Conservation (phyloP, 2,888 invertebrate species). For the Ophioninae sp. region DNA sequence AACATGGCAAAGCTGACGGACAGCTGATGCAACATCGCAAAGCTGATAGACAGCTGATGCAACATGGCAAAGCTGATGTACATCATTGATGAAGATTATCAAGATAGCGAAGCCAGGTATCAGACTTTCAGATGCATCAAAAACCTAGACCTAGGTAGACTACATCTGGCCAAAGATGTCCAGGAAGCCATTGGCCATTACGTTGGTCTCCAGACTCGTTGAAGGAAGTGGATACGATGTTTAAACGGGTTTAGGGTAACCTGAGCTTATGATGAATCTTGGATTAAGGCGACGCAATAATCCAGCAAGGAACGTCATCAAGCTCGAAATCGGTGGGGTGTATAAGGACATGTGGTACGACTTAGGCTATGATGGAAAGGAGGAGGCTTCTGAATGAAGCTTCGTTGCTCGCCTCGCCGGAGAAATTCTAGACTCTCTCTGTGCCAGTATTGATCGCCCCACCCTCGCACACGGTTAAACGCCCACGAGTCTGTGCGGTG, state of each 20-base stretch:
- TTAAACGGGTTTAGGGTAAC: background rate
- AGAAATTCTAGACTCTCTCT: slow-evolving; percentile 37
- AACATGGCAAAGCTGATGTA: too few relatives aligned
- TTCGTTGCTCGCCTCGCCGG: slow-evolving; percentile 46
- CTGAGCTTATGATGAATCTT: background rate
- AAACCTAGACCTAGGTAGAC: too few relatives aligned
- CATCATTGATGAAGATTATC: background rate
- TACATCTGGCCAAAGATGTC: background rate
- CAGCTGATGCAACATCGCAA: too few relatives aligned
- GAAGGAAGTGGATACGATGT: background rate
- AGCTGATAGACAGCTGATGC: too few relatives aligned
- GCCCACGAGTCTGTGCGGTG: slow-evolving; percentile 49
- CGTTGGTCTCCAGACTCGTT: background rate
- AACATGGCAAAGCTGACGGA: background rate
- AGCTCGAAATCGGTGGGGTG: slow-evolving; percentile 33
- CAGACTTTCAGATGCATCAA: too few relatives aligned
- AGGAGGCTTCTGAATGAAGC: slow-evolving; percentile 59
- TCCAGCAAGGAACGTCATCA: slow-evolving; percentile 29
- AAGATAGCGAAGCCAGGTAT: background rate
- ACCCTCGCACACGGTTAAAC: slow-evolving; percentile 69
- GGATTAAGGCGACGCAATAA: slow-evolving; percentile 8
- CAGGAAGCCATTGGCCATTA: background rate
- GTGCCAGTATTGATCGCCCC: slow-evolving; percentile 78
- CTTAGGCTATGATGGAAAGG: slow-evolving; percentile 39
- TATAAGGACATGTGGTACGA: slow-evolving; percentile 34